These are phyloP conservation scores for Macropodus opercularis DNA, from an alignment of 2,797 vertebrate genomes.

Conservation along the genomic window DNA sequence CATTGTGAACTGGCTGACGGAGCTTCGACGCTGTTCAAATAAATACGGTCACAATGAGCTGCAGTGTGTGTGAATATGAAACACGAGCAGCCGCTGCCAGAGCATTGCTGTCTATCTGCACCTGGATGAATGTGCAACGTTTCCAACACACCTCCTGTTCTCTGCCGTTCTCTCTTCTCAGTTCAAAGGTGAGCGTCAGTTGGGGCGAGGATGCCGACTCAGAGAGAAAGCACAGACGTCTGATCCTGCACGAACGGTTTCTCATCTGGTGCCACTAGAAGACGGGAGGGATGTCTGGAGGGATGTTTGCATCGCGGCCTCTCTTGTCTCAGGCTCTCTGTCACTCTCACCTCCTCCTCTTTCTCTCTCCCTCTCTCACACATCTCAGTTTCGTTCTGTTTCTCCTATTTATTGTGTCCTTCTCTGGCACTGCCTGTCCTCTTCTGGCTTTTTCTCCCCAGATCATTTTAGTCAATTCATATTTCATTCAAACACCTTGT, in stretches of 20 bases:
- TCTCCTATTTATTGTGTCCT: slow-evolving; percentile 53
- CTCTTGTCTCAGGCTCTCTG: slow-evolving; percentile 28
- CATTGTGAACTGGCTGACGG: slow-evolving; percentile 43
- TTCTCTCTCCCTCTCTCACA: slow-evolving; percentile 46
- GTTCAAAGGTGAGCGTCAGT: slow-evolving; percentile 13
- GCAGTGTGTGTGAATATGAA: slow-evolving; percentile 48
- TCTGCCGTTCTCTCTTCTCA: slow-evolving; percentile 16
- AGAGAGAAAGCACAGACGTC: background rate
- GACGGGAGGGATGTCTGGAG: slow-evolving; percentile 35
- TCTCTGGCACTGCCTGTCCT: slow-evolving; percentile 23
- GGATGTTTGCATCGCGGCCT: slow-evolving; percentile 42
- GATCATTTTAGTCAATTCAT: slow-evolving; percentile 60
- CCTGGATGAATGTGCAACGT: slow-evolving; percentile 51
- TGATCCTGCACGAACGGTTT: slow-evolving; percentile 48
- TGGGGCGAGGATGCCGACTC: slow-evolving; percentile 3
- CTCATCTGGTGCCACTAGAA: slow-evolving; percentile 56
- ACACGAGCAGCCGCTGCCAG: slow-evolving; percentile 41
- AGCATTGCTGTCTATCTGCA: slow-evolving; percentile 53
- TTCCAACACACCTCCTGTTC: slow-evolving; percentile 62
- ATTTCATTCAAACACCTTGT: slow-evolving; percentile 65
- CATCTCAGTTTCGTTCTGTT: slow-evolving; percentile 70
- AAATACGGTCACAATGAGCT: slow-evolving; percentile 55
- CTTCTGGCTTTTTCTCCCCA: background rate
- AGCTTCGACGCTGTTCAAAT: slow-evolving; percentile 58
- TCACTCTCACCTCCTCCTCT: slow-evolving; percentile 50